Conservation (phyloP, 1,140 invertebrate genomes). For the Eurosta solidaginis region DNA sequence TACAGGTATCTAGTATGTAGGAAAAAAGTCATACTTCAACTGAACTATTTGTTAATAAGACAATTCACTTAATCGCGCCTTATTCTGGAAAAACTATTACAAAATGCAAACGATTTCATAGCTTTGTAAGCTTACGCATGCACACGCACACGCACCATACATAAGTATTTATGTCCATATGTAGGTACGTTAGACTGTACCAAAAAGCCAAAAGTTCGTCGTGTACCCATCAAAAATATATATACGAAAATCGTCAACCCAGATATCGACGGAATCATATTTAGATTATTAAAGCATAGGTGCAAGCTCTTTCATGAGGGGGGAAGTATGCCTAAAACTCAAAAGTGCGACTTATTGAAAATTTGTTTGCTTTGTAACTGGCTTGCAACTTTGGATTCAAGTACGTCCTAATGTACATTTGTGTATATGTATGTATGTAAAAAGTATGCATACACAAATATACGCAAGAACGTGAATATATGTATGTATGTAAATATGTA, state of each 20-base stretch:
- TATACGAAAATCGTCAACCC: no score
- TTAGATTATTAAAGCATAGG: no score
- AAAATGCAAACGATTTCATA: not conserved
- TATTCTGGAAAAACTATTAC: not conserved
- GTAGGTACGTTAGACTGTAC: not conserved
- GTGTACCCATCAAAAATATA: no score
- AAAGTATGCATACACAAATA: not conserved
- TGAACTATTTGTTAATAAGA: not conserved
- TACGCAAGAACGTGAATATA: not conserved
- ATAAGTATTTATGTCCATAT: not conserved
- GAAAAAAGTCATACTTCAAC: not conserved
- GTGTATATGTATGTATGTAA: not conserved
- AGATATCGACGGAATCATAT: no score
- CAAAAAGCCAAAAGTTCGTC: no score
- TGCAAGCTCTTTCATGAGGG: no score
- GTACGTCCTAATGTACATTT: not conserved
- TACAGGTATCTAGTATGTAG: not conserved
- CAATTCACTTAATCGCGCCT: conserved; percentile 7
- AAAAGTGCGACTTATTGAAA: no score
- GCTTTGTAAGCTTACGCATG: not conserved
- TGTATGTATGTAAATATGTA: not conserved
- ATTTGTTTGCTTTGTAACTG: no score
- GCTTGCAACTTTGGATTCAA: no score
- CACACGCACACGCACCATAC: no score
- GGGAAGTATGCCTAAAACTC: no score